These are phyloP conservation scores for Lymantria monacha DNA, from an alignment of 2,888 invertebrate species.

Conservation along the genomic window DNA sequence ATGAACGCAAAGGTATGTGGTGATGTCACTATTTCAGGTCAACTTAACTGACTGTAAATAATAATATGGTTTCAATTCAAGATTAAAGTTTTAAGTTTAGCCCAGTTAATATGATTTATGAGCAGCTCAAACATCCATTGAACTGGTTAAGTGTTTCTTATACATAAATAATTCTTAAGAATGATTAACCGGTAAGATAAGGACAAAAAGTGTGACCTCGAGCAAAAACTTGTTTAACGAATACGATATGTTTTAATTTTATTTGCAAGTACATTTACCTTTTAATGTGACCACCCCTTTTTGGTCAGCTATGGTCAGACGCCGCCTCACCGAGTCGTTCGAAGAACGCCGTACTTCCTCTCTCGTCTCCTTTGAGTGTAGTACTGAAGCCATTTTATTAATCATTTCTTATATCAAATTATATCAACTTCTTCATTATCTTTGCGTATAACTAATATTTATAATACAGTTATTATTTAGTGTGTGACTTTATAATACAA, in stretches of 20 bases:
- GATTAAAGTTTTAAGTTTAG: conserved; percentile 16
- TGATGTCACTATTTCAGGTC: conserved; percentile 32
- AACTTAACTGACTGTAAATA: conserved; percentile 24
- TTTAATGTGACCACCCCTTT: conserved; percentile 12
- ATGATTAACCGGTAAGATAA: conserved; percentile 50
- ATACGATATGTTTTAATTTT: conserved; percentile 25
- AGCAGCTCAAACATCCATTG: conserved; percentile 23
- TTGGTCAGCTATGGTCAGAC: no score
- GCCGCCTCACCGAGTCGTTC: no score
- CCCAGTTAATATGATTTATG: conserved; percentile 51
- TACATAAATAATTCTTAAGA: conserved; percentile 53
- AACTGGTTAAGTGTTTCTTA: conserved; percentile 39
- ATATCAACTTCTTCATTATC: no score
- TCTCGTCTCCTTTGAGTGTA: no score
- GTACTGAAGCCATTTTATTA: no score
- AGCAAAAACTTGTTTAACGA: conserved; percentile 42
- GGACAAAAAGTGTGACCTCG: conserved; percentile 50
- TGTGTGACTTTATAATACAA: no score
- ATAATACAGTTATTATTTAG: no score
- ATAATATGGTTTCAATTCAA: conserved; percentile 24
- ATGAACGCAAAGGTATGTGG: conserved; percentile 42
- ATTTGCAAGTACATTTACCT: conserved; percentile 18
- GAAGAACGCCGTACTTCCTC: no score
- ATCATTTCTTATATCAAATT: no score
- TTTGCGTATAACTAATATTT: no score